A percentile compares a stretch with the other conserved stretches of the same genome.
Evolutionary conservation across 2,113 vertebrate genomes (phyloP).

Genomic region (Noctilio leporinus): DNA sequence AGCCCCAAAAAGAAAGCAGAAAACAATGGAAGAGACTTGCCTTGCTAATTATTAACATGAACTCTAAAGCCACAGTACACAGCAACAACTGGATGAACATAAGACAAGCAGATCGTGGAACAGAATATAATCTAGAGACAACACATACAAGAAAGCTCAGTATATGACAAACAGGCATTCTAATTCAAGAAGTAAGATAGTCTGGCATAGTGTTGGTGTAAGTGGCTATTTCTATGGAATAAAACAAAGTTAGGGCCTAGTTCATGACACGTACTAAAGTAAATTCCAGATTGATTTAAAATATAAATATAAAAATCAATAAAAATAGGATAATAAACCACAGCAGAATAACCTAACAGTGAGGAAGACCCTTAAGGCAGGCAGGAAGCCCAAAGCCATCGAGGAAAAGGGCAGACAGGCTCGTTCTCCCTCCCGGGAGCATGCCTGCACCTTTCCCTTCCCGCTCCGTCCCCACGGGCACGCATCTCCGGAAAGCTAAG

Average conservation of each 20-base stretch:
- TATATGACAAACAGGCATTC: neutral
- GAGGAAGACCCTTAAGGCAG: neutral
- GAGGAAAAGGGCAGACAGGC: neutral
- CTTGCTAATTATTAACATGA: neutral
- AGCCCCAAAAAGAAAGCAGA: neutral
- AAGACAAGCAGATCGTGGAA: neutral
- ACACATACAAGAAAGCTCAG: neutral
- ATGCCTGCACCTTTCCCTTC: no score
- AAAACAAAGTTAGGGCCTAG: neutral
- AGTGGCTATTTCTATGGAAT: neutral
- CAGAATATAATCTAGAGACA: neutral
- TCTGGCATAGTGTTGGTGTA: neutral
- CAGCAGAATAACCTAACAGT: neutral
- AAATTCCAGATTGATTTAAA: conserved; percentile 19
- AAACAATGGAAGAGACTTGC: neutral
- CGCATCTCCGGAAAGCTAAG: no score
- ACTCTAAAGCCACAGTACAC: neutral
- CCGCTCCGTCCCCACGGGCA: no score
- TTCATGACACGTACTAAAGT: neutral
- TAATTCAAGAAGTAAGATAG: neutral
- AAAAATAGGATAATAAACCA: neutral
- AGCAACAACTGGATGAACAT: neutral
- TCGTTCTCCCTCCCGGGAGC: no score
- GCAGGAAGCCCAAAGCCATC: neutral
- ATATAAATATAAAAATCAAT: neutral